These are phyloP conservation scores for Musca vetustissima DNA, from an alignment of 1,140 invertebrate genomes.

Conservation along the genomic window DNA sequence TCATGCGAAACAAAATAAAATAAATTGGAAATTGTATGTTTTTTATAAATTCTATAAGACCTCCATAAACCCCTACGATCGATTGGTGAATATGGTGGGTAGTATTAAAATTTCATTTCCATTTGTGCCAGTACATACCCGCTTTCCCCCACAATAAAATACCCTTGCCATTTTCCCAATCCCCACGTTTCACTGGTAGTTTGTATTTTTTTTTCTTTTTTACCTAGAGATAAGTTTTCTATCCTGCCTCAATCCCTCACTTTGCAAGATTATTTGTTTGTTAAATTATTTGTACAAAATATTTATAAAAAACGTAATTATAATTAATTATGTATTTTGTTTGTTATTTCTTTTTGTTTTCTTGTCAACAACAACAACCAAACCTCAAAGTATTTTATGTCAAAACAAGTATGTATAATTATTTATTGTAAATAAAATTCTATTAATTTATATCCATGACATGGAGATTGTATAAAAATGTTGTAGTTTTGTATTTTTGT, in stretches of 20 bases:
- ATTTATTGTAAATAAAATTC: conserved; percentile 15
- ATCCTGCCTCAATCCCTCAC: too few species aligned
- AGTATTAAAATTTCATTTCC: too few species aligned
- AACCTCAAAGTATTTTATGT: not conserved
- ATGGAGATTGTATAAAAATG: not conserved
- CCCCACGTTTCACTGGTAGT: too few species aligned
- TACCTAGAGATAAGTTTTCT: not conserved
- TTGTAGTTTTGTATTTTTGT: too few species aligned
- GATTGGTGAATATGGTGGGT: too few species aligned
- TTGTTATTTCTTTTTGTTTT: not conserved
- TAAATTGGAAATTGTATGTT: too few species aligned
- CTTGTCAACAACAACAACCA: not conserved
- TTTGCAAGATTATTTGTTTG: too few species aligned
- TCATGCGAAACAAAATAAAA: too few species aligned
- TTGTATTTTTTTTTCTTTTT: not conserved
- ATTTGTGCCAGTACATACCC: not conserved
- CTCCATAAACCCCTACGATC: too few species aligned
- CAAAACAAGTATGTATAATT: conserved; percentile 4
- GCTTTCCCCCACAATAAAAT: not conserved
- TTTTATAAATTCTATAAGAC: too few species aligned
- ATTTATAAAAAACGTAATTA: conserved; percentile 3
- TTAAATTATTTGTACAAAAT: conserved; percentile 4
- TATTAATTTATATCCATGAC: conserved; percentile 11
- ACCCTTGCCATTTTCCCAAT: not conserved
- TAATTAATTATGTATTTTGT: not conserved